Evolutionary conservation across 2,888 invertebrate species (phyloP), one percentile per base, ranked within the genome.

Genomic region (Bellardia pandia): DNA sequence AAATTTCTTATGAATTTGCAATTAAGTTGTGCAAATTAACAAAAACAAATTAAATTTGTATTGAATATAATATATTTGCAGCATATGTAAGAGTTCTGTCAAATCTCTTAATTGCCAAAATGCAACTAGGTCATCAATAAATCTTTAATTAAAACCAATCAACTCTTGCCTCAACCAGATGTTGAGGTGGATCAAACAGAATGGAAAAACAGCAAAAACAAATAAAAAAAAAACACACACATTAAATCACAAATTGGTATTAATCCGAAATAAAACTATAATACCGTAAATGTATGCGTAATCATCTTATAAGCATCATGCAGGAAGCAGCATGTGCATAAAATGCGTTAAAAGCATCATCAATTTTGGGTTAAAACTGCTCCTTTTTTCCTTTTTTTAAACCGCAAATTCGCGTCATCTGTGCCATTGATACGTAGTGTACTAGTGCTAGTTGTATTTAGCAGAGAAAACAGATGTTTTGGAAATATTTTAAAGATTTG

Each of bases 91-190:
- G 58, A 58, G 14, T 40, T 16, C 16, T n/a, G 37, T 40, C 60
- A 72, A 37, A 62, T 30, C 30, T 33, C 51, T 53, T 76, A 76
- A 82, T 76, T 82, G 69, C 16, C 51, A 60, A 42, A 68, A 69
- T 13, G 2, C 30, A 86, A 86, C 72, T 86, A 30, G 86, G 86
- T 72, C 86, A 86, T 84, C 86, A 80, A 76, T 60, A 76, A 72
- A 86, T 85, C 86, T 84, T 86, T 86, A 84, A 86, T 86, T 86
- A 84, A 77, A 77, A 66, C 40, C 62, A 42, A 68, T 23, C 66
- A 82, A 62, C 72, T 71, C 72, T 77, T 81, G 45, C 58, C 13
- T 75, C 45, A n/a, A 76, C 58, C 86, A 86, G 66, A 77, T 86
- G 86, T 81, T 86, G 68, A 77, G 72, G 74, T 78, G 71, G 37